Evolutionary conservation across 2,888 invertebrate species (phyloP).

Genomic region (Dasysyrphus albostriatus): DNA sequence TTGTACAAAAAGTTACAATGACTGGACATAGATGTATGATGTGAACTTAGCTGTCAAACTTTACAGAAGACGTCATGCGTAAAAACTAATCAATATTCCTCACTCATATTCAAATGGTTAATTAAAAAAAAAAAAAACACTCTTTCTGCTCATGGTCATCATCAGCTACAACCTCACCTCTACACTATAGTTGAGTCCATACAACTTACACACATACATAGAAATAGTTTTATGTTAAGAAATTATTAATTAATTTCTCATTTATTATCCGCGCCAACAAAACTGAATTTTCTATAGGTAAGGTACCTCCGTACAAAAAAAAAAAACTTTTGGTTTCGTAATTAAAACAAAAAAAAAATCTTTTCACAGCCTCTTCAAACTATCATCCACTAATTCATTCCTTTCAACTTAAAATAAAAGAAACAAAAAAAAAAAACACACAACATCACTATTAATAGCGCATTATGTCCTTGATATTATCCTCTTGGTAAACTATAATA

Average conservation of each 20-base stretch:
- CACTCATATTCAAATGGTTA: background rate
- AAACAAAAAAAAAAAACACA: background rate
- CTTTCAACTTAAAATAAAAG: constrained; percentile 20
- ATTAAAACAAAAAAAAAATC: constrained; percentile 53
- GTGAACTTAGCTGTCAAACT: too few relatives aligned
- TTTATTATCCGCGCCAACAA: constrained; percentile 53
- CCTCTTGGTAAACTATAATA: constrained; percentile 45
- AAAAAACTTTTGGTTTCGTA: constrained; percentile 57
- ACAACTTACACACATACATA: too few relatives aligned
- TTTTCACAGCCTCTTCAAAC: constrained; percentile 58
- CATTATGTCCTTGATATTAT: constrained; percentile 74
- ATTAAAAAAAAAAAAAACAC: background rate
- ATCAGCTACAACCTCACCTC: background rate
- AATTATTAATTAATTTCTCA: constrained; percentile 74
- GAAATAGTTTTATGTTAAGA: constrained; percentile 66
- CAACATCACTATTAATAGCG: constrained; percentile 67
- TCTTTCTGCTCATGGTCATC: background rate
- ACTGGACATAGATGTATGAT: too few relatives aligned
- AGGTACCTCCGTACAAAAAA: background rate
- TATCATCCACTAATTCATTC: constrained; percentile 25
- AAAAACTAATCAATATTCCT: background rate
- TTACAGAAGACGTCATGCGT: too few relatives aligned
- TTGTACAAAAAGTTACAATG: too few relatives aligned
- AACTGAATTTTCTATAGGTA: constrained; percentile 9
- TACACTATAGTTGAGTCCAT: too few relatives aligned